Evolutionary conservation across 37 sponge, comb jelly and placozoan genomes (phyloP).

Genomic region (Ianthella basta): DNA sequence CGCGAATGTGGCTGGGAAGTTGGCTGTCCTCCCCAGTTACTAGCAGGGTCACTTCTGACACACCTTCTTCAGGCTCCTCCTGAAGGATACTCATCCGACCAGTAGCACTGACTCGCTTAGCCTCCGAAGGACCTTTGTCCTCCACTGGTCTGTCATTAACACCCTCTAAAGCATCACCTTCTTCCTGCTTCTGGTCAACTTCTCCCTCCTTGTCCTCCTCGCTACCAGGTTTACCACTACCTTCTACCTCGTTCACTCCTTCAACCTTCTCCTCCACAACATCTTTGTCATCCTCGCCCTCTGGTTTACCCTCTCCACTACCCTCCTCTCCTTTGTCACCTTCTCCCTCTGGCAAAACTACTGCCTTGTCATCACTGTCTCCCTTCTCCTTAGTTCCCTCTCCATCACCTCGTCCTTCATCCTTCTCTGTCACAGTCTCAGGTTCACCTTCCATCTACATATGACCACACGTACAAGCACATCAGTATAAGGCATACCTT

Average conservation of each 20-base stretch:
- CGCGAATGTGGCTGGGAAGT: neutral
- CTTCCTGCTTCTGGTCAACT: slow-evolving; percentile 35
- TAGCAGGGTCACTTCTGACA: neutral
- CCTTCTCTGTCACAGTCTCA: neutral
- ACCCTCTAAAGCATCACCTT: slow-evolving; percentile 20
- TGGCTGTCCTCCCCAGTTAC: neutral
- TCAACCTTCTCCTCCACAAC: slow-evolving; percentile 46
- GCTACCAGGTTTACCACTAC: neutral
- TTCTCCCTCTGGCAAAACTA: neutral
- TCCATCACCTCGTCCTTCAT: neutral
- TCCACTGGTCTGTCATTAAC: neutral
- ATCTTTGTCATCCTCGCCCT: slow-evolving; percentile 8
- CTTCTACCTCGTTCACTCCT: slow-evolving; percentile 27
- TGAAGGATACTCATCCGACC: neutral
- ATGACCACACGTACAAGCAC: too few relatives aligned
- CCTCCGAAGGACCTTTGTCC: neutral
- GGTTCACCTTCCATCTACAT: too few relatives aligned
- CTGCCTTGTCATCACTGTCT: neutral
- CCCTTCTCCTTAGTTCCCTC: neutral
- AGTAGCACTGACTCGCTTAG: neutral
- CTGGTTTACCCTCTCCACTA: neutral
- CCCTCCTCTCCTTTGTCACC: neutral
- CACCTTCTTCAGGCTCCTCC: neutral
- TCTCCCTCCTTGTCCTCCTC: slow-evolving; percentile 30
- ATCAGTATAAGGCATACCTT: too few relatives aligned